phyloP scores from a whole-genome alignment of 2,888 invertebrate species.

The Acrobasis repandana region DNA sequence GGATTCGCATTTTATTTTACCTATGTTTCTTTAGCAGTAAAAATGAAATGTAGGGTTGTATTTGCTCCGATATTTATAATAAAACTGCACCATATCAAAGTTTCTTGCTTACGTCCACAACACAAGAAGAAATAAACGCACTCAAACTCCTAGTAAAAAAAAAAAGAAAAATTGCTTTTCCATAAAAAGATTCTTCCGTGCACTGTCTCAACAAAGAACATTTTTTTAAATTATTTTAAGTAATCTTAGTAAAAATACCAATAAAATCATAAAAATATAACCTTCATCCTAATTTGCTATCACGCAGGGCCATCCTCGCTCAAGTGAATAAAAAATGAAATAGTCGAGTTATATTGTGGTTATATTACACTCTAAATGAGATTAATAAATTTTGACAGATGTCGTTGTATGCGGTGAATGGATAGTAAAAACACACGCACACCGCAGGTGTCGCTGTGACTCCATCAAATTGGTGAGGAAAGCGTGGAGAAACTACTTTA shows the following conservation, averaged over 20 bases:
- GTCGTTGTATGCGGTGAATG: slow-evolving; percentile 25
- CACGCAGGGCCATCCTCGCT: slow-evolving; percentile 15
- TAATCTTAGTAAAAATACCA: not conserved
- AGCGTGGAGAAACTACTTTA: slow-evolving; percentile 53
- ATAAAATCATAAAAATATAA: slow-evolving; percentile 13
- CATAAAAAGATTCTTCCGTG: too few species aligned
- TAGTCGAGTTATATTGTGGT: slow-evolving; percentile 13
- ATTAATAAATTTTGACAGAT: slow-evolving; percentile 30
- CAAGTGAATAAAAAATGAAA: slow-evolving; percentile 20
- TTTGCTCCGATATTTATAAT: too few species aligned
- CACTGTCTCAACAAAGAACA: too few species aligned
- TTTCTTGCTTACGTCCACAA: too few species aligned
- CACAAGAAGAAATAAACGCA: too few species aligned
- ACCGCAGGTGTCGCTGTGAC: slow-evolving; percentile 64
- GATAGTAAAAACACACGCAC: slow-evolving; percentile 54
- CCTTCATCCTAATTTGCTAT: slow-evolving; percentile 8
- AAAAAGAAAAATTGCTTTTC: too few species aligned
- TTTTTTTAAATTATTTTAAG: too few species aligned
- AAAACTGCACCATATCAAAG: too few species aligned
- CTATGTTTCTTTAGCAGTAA: too few species aligned
- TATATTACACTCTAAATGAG: slow-evolving; percentile 22
- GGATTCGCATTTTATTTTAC: not conserved
- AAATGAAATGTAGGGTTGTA: too few species aligned
- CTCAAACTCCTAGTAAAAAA: too few species aligned
- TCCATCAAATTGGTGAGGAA: slow-evolving; percentile 58